A percentile compares a stretch with the other conserved stretches of the same genome.
phyloP scores from a whole-genome alignment of 2,888 invertebrate species.

The Flexamia atlantica region DNA sequence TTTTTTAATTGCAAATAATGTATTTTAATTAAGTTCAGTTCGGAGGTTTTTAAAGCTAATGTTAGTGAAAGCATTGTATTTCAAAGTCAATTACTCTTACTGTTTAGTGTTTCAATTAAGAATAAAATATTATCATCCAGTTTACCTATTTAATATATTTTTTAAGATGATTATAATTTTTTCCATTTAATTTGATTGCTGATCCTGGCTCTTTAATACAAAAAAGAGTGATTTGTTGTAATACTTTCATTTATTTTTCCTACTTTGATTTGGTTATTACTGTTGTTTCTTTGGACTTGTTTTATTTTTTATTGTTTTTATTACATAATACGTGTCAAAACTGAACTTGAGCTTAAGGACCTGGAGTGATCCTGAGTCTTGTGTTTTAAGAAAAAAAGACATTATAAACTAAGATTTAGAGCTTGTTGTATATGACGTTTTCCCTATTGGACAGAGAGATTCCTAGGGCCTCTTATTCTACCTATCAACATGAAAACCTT shows the following conservation, averaged over 20 bases:
- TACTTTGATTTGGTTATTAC: not conserved
- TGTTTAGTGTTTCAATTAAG: too few species aligned
- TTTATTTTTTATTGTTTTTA: slow-evolving; percentile 19
- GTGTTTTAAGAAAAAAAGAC: slow-evolving; percentile 57
- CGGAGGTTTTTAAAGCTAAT: too few species aligned
- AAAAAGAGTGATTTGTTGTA: slow-evolving; percentile 33
- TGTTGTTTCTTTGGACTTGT: slow-evolving; percentile 19
- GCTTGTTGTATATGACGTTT: slow-evolving; percentile 38
- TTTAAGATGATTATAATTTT: too few species aligned
- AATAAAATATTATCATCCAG: too few species aligned
- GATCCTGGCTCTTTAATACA: slow-evolving; percentile 28
- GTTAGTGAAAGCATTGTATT: too few species aligned
- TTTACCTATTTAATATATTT: too few species aligned
- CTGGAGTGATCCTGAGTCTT: slow-evolving; percentile 40
- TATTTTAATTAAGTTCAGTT: too few species aligned
- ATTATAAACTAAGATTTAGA: slow-evolving; percentile 42
- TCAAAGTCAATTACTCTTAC: too few species aligned
- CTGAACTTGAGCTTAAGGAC: slow-evolving; percentile 51
- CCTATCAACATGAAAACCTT: too few species aligned
- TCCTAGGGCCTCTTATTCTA: not conserved
- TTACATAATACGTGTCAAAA: slow-evolving; percentile 1
- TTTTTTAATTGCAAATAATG: too few species aligned
- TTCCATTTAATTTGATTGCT: too few species aligned
- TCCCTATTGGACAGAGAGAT: not conserved
- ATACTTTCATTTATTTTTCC: not conserved